phyloP scores from a whole-genome alignment of 1,140 invertebrate genomes.

The Macrostomum lignano region DNA sequence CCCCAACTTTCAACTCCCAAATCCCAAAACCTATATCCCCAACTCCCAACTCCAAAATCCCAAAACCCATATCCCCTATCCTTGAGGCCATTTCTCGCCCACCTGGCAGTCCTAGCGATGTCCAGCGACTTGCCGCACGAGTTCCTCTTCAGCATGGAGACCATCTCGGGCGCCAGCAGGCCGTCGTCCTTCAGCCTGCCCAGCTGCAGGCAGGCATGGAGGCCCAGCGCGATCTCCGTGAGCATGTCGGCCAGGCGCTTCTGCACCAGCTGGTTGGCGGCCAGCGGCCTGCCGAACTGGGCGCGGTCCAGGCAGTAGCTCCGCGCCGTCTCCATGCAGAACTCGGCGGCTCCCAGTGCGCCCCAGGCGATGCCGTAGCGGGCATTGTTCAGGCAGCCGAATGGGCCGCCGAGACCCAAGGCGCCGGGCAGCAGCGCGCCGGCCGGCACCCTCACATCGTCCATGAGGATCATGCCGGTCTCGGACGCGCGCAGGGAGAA shows the following conservation, averaged over 20 bases:
- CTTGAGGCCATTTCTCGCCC: no score
- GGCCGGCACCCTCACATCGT: constrained; percentile 66
- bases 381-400: constrained; percentile 79
- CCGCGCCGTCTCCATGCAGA: constrained; percentile 56
- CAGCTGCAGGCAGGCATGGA: constrained; percentile 52
- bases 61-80: no score
- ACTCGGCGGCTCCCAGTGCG: constrained; percentile 70
- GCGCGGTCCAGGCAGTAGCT: constrained; percentile 59
- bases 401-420: constrained; percentile 49
- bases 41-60: no score
- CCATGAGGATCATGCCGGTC: constrained; percentile 90
- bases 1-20: no score
- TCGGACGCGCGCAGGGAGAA: constrained; percentile 68
- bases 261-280: constrained; percentile 78
- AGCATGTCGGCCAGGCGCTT: constrained; percentile 90
- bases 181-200: constrained; percentile 65
- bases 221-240: constrained; percentile 63
- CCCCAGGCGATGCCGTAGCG: constrained; percentile 92
- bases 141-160: constrained; percentile 80
- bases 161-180: constrained; percentile 61
- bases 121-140: constrained; percentile 69
- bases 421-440: constrained; percentile 61
- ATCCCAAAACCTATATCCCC: no score
- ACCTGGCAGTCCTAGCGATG: constrained; percentile 50
- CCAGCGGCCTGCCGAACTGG: constrained; percentile 70